Evolutionary conservation across 2,797 vertebrate genomes (phyloP), one percentile per base, ranked within the genome.

Genomic region (Rhinophrynus dorsalis): DNA sequence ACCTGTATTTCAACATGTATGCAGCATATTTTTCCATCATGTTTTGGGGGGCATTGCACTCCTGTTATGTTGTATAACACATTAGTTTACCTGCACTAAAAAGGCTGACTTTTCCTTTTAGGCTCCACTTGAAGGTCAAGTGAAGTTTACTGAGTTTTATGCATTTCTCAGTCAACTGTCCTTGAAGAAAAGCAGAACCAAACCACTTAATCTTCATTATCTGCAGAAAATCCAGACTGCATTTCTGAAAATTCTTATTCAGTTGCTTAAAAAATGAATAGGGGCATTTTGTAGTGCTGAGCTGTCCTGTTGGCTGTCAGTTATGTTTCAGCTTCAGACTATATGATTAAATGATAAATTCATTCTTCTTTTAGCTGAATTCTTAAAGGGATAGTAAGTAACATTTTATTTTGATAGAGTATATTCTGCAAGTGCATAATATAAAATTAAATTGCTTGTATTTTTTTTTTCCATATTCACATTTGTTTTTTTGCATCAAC

Each of bases 201-300:
- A 12, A 35, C 24, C 59, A 63, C 67, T 60, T 60, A 30, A 38
- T 63, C 52, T 56, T 71, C 42, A 62, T 62, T 57, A 63, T 63
- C 48, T 71, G 18, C 23, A 26, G 30, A 47, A 47, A 63, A 63
- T 54, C 24, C 9, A 52, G 20, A 52, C 40, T 5, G 20, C 47
- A 32, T 52, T 32, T 60, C 27, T 68, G 32, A 27, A 42, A 51
- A 38, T 42, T 13, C 24, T 30, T 20, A 18, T 58, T 63, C 60
- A 40, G 20, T 65, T 51, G 20, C 37, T 44, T 37, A 52, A 65
- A 18, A 23, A 62, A 54, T 52, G 38, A 73, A 51, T 64, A 57
- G 44, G 42, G 10, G 37, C 35, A 59, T 57, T 64, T 66, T 72
- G 45, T 42, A 33, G 18, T 23, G 20, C 51, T 54, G 40, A 58